Base-by-base conservation (phyloP, 2,113 vertebrate species). In the Brachyhypopomus occidentalis region DNA sequence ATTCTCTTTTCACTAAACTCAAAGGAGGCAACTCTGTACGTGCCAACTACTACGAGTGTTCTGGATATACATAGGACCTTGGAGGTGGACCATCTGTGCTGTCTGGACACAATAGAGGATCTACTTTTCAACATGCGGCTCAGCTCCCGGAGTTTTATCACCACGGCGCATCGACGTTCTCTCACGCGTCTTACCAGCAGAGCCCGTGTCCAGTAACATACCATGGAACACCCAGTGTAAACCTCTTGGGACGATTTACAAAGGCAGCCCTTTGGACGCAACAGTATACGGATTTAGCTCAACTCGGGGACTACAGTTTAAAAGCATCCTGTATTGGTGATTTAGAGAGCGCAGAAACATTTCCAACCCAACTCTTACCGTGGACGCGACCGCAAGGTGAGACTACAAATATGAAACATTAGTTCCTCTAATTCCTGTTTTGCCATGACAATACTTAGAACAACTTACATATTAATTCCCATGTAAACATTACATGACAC, bases 331-430 rank as follows among this genome's bases (percentile, higher is more conserved):
- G 93, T 89, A 90, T 95, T 62, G 93, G 87, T 6, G 94, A 95
- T 87, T 89, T 94, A 80, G 95, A 95, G 86, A 92, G 92, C 76
- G 90, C 94, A 0, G 94, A 96, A 84, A 94, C 95, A 79, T 95
- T 94, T 84, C 91, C 94, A 11, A 94, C 94, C 9, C 95, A 96
- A 89, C 95, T 95, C 34, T 96, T 95, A 58, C 94, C 94, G 14
- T 96, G 95, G 95, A 95, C 95, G 95, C 92, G 95, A 88, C 95
- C 95, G 86, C 95, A 96, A 96, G 95, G 95, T 96, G 94, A 95
- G 95, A 76, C 11, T 70, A 78, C 30, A 34, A n/a, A 14, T 22
- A 12, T 45, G 75, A 78, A 62, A 78, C 79, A 80, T 73, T 59
- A 23, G 22, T 27, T 27, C 30, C 30, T 30, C 30, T 30, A 30